A percentile compares a stretch with the other conserved stretches of the same genome.
phyloP scores from a whole-genome alignment of 2,888 invertebrate species.

The Archips crataeganus region DNA sequence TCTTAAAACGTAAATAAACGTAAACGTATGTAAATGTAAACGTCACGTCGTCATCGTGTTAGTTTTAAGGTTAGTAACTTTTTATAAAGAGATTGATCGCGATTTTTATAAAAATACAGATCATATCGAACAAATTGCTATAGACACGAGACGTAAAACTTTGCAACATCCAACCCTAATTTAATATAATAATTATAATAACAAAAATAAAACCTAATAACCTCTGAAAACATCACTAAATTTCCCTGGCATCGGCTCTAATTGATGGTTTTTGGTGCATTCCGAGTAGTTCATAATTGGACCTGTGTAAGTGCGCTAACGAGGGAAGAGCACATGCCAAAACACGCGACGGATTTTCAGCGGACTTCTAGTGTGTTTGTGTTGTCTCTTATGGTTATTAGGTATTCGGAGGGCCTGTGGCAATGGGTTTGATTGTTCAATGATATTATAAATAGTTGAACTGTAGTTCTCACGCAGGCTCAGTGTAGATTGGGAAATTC shows the following conservation, averaged over 20 bases:
- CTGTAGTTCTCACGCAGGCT: too few relatives aligned
- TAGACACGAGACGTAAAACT: too few relatives aligned
- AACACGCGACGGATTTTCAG: slow-evolving; percentile 63
- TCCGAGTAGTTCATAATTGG: slow-evolving; percentile 73
- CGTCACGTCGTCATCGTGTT: too few relatives aligned
- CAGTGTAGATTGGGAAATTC: too few relatives aligned
- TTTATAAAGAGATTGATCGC: too few relatives aligned
- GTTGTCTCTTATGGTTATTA: slow-evolving; percentile 14
- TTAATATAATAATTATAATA: background rate
- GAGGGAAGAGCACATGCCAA: slow-evolving; percentile 73
- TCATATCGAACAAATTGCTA: too few relatives aligned
- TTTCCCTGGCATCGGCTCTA: slow-evolving; percentile 63
- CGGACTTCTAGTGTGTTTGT: slow-evolving; percentile 47
- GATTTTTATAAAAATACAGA: too few relatives aligned
- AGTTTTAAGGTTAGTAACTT: too few relatives aligned
- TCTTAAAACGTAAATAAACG: too few relatives aligned
- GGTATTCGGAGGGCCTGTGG: slow-evolving; percentile 13
- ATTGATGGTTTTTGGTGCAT: slow-evolving; percentile 64
- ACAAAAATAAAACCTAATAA: slow-evolving; percentile 16
- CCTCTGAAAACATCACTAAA: slow-evolving; percentile 45
- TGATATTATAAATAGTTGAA: too few relatives aligned
- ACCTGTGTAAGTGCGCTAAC: slow-evolving; percentile 72
- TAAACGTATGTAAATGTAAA: too few relatives aligned
- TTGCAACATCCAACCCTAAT: too few relatives aligned
- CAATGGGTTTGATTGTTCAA: slow-evolving; percentile 19